Evolutionary conservation across 2,888 invertebrate species (phyloP), one percentile per base, ranked within the genome.

Genomic region (Tethea ocularis): DNA sequence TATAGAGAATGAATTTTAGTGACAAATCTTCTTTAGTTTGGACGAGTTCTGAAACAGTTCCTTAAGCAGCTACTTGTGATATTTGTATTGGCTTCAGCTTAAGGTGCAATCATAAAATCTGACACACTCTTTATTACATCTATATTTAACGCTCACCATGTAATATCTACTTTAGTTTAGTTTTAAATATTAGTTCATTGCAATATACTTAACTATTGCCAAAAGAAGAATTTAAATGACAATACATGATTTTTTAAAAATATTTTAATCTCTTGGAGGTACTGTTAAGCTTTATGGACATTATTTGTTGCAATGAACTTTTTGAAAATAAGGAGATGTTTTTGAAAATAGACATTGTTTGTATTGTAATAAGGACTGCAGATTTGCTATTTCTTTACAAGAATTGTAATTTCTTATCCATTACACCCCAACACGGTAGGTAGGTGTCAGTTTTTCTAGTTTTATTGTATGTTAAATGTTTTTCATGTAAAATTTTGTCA

Each of bases 1-100:
- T 90, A 87, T 78, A 87, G 83, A 83, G 82, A 85, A 88, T 84
- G 86, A 89, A 88, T 91, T 91, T 88, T 88, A 83, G 87, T 86
- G 84, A 81, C 78, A 75, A 67, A 71, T 69, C 61, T 62, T 62
- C 63, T 67, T 52, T 59, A 61, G 69, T 83, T 78, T 72, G 63
- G 71, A 71, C 63, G 63, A 79, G 73, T 80, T 78, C 74, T 80
- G 73, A 72, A 80, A 81, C 77, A 78, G 77, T 83, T 80, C 79
- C 79, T 80, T 81, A 80, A 81, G 84, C 85, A 80, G 82, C 82
- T 84, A 79, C 82, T 88, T 91, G 90, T 91, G 90, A 89, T 91
- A 91, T 84, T 82, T 84, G 71, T 83, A 85, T 83, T 85, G 85
- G 87, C 85, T 83, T 77, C 75, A 77, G 77, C 82, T 80, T 82